Conservation (phyloP, 2,888 invertebrate genomes). For the Ophion slaviceki region DNA sequence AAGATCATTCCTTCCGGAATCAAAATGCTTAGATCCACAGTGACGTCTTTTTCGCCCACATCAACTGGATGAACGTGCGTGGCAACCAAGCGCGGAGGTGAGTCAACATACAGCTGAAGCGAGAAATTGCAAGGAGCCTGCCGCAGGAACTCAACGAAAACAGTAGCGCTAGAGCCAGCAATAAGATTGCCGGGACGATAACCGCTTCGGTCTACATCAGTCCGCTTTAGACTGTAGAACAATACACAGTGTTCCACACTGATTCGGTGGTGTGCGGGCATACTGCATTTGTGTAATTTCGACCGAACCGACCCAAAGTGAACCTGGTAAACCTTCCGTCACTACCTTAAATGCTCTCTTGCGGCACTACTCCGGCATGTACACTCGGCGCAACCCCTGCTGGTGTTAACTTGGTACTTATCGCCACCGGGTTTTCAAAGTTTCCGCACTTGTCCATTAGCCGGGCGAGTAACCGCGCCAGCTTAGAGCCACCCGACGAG, state of each 20-base stretch:
- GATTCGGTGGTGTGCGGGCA: constrained; percentile 35
- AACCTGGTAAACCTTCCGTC: constrained; percentile 34
- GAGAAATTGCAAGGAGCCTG: constrained; percentile 51
- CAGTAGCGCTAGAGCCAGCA: constrained; percentile 29
- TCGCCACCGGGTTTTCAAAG: constrained; percentile 52
- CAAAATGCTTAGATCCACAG: constrained; percentile 1
- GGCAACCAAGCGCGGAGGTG: constrained; percentile 37
- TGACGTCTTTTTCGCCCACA: constrained; percentile 27
- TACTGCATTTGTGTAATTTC: constrained; percentile 40
- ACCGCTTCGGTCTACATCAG: constrained; percentile 42
- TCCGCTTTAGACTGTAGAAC: neutral
- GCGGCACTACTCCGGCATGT: constrained; percentile 34
- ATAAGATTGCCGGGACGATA: constrained; percentile 21
- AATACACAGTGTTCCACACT: constrained; percentile 13
- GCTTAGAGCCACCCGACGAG: constrained; percentile 34
- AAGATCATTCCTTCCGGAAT: neutral
- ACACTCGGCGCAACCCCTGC: constrained; percentile 26
- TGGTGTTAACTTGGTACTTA: constrained; percentile 59
- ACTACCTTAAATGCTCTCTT: constrained; percentile 18
- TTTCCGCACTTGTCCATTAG: constrained; percentile 61
- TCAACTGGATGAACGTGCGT: constrained; percentile 40
- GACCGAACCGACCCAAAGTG: constrained; percentile 15
- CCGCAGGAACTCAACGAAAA: constrained; percentile 67
- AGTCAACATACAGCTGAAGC: constrained; percentile 46
- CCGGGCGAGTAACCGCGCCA: constrained; percentile 32